A percentile compares a stretch with the other conserved stretches of the same genome.
phyloP scores from a whole-genome alignment of 2,797 vertebrate genomes.

The Scyliorhinus canicula region DNA sequence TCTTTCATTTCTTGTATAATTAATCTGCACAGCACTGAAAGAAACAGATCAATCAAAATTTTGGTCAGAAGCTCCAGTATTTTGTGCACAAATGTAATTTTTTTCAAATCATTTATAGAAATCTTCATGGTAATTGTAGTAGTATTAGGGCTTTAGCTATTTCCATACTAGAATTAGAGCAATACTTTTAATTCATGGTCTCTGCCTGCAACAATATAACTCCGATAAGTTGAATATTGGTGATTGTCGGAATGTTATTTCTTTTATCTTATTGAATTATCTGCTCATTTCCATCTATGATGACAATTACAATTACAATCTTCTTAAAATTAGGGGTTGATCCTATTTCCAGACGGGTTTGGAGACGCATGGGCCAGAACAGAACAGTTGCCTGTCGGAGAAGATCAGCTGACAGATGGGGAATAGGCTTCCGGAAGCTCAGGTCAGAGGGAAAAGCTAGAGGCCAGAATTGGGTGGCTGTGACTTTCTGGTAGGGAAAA shows the following conservation, averaged over 20 bases:
- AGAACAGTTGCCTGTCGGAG: not conserved
- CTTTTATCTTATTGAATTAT: not conserved
- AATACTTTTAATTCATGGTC: not conserved
- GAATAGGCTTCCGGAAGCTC: not conserved
- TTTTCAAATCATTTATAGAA: not conserved
- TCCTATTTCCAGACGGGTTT: not conserved
- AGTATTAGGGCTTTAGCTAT: not conserved
- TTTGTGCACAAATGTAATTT: not conserved
- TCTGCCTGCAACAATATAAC: not conserved
- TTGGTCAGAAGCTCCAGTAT: not conserved
- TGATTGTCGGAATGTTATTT: not conserved
- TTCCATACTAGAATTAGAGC: not conserved
- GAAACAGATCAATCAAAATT: not conserved
- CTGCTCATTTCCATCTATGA: too few relatives aligned
- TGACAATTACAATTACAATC: not conserved
- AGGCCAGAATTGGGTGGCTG: not conserved
- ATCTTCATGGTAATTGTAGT: not conserved
- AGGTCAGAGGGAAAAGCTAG: not conserved
- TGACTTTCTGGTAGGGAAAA: not conserved
- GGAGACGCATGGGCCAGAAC: not conserved
- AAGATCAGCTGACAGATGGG: not conserved
- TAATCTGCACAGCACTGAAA: not conserved
- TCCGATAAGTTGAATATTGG: not conserved
- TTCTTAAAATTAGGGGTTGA: not conserved
- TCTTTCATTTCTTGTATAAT: not conserved